A percentile compares a stretch with the other conserved stretches of the same genome.
Evolutionary conservation across 2,797 vertebrate genomes (phyloP).

Genomic region (Scomberomorus guttatus): DNA sequence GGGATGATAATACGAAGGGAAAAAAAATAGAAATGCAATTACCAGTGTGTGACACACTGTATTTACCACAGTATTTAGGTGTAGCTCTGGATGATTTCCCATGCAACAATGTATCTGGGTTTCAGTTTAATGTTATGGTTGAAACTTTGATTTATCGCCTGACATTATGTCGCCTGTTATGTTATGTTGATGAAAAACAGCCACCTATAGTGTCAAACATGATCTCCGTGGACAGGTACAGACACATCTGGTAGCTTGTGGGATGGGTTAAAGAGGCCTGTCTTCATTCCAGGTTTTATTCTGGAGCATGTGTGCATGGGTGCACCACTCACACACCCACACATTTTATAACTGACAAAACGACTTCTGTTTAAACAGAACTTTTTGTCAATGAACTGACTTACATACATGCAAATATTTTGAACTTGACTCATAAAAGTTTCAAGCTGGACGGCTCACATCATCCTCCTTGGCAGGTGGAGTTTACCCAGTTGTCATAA

Average conservation of each 20-base stretch:
- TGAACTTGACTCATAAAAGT: background rate
- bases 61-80: slow-evolving; percentile 6
- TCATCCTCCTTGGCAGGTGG: background rate
- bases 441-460: background rate
- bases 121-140: slow-evolving; percentile 44
- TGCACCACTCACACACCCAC: slow-evolving; percentile 18
- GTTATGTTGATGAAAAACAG: too few relatives aligned
- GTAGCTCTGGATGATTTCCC: slow-evolving; percentile 31
- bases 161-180: too few relatives aligned
- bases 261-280: slow-evolving; percentile 45
- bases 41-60: slow-evolving; percentile 16
- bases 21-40: slow-evolving; percentile 25
- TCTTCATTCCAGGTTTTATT: slow-evolving; percentile 54
- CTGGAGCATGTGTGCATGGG: slow-evolving; percentile 7
- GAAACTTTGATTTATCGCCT: slow-evolving; percentile 45
- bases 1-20: slow-evolving; percentile 3
- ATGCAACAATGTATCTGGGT: slow-evolving; percentile 31
- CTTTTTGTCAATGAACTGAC: background rate
- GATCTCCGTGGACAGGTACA: slow-evolving; percentile 60
- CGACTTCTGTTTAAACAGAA: background rate
- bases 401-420: background rate
- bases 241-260: slow-evolving; percentile 53
- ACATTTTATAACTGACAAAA: slow-evolving; percentile 24
- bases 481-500: background rate
- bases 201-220: slow-evolving; percentile 25